Base-by-base conservation (phyloP, 2,113 vertebrate genomes). In the Ceyx melanurus region DNA sequence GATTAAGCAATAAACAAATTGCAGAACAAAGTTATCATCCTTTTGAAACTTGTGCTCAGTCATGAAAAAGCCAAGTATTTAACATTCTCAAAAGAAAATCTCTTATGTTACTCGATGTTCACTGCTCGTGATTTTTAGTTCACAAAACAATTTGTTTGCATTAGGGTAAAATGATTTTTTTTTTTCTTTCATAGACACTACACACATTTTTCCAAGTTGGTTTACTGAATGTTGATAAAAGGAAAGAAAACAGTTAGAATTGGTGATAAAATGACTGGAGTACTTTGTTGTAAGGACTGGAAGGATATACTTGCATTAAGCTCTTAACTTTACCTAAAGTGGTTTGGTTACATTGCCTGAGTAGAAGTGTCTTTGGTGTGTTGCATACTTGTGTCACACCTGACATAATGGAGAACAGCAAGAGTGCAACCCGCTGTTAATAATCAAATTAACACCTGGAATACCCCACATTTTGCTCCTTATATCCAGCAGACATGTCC, bases 21-120 rank as follows among this genome's bases (percentile, higher is more conserved):
- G 60, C 71, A 90, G 94, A 91, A 67, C 65, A 60, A 92, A 87
- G 86, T 96, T 85, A 86, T 93, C 88, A 14, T 91, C 72, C 53
- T 96, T 96, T 94, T 94, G 94, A 96, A 97, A 96, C 94, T 95
- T 92, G 40, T 88, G 66, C 91, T 95, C 15, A 4, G 33, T 97
- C 4, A 33, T 95, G 94, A 95, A 96, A 93, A 92, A 93, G 66
- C 3, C 0, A 89, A 87, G 81, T 91, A 84, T 94, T 95, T 93
- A 93, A 86, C 82, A 84, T 96, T 96, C 95, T 96, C 84, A 22
- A 48, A 93, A 93, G 96, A 97, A 89, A 96, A 83, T 58, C 40
- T 96, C 71, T 94, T 94, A 95, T 88, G 78, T 95, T 95, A 89
- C 73, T 95, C 48, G 57, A 46, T 3, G 7, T 85, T 94, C 83